Evolutionary conservation across 2,113 vertebrate genomes (phyloP).

Genomic region (Phalacrocorax aristotelis): DNA sequence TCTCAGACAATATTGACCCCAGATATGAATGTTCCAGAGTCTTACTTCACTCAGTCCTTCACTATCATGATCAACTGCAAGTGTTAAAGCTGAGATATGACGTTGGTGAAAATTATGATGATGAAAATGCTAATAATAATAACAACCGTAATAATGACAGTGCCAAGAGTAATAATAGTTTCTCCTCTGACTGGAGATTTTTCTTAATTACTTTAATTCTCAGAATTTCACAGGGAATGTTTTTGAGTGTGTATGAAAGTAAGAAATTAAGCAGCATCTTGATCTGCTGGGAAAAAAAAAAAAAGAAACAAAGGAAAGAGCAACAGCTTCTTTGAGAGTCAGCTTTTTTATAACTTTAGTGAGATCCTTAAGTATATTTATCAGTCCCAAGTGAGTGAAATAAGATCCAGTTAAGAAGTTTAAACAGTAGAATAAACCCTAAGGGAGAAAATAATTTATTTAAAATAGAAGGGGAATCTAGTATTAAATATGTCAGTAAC

Average conservation of each 20-base stretch:
- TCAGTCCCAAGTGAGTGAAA: background rate
- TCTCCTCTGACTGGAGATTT: background rate
- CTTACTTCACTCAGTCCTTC: background rate
- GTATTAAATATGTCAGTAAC: background rate
- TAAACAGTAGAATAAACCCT: background rate
- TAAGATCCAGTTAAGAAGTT: background rate
- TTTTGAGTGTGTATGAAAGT: background rate
- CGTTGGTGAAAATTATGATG: background rate
- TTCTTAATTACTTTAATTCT: background rate
- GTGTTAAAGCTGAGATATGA: background rate
- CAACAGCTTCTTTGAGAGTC: background rate
- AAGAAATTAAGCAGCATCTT: background rate
- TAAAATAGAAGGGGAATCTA: background rate
- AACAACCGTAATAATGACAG: background rate
- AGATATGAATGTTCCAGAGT: background rate
- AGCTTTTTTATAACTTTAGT: background rate
- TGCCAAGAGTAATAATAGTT: background rate
- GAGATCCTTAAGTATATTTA: background rate
- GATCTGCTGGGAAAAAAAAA: background rate
- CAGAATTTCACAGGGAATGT: background rate
- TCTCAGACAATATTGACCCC: background rate
- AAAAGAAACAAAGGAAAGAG: background rate
- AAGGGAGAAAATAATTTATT: background rate
- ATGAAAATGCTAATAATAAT: background rate
- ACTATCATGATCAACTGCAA: background rate